Evolutionary conservation across 2,888 invertebrate species (phyloP).

Genomic region (Rhogogaster chlorosoma): DNA sequence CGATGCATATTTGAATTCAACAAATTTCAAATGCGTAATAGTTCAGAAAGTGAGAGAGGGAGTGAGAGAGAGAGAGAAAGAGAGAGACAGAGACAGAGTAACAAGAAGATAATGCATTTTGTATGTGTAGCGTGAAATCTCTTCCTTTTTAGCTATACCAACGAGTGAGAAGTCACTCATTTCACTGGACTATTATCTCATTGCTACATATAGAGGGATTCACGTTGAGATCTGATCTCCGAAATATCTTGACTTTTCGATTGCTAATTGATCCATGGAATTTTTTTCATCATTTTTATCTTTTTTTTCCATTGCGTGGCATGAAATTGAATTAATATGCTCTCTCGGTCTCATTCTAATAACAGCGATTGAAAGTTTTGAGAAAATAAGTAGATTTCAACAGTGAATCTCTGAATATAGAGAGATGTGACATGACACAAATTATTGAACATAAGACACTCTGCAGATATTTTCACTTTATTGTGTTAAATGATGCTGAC

Average conservation of each 20-base stretch:
- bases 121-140: constrained; percentile 5
- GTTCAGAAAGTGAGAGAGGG: background rate
- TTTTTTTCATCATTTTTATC: no score
- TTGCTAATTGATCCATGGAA: background rate
- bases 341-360: background rate
- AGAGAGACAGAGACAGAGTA: background rate
- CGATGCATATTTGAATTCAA: constrained; percentile 26
- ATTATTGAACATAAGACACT: constrained; percentile 33
- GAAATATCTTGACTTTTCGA: background rate
- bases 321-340: background rate
- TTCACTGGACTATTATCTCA: background rate
- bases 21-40: background rate
- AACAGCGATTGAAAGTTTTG: background rate
- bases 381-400: constrained; percentile 35
- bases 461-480: constrained; percentile 36
- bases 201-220: background rate
- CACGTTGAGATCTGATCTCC: background rate
- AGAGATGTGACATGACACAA: constrained; percentile 28
- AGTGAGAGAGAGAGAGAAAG: background rate
- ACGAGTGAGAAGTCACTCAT: background rate
- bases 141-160: background rate
- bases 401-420: constrained; percentile 11
- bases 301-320: background rate
- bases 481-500: constrained; percentile 43
- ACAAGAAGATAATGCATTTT: constrained; percentile 1